Conservation (phyloP, 2,113 vertebrate genomes). For the Etia nguti region DNA sequence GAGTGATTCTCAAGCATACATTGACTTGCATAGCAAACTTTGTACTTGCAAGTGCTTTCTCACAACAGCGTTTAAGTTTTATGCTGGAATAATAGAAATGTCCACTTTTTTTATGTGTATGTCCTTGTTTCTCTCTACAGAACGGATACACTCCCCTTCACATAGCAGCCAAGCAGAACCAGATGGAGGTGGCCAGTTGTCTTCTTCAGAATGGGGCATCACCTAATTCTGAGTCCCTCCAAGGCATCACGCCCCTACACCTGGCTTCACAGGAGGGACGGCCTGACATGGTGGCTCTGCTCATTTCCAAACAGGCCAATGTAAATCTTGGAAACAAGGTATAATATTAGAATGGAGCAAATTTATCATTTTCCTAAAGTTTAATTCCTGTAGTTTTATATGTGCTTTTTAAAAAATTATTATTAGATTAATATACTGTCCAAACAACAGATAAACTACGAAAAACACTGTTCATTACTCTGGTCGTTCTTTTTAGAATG, state of each 20-base stretch:
- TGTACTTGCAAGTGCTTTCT: not conserved
- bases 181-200: conserved; percentile 87
- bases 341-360: not conserved
- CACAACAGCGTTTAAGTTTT: not conserved
- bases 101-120: not conserved
- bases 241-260: conserved; percentile 93
- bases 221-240: conserved; percentile 83
- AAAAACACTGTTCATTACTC: not conserved
- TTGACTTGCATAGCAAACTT: not conserved
- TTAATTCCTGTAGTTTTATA: not conserved
- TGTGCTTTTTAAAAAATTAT: not conserved
- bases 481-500: conserved; percentile 72
- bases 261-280: conserved; percentile 92
- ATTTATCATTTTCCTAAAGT: not conserved
- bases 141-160: conserved; percentile 94
- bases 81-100: not conserved
- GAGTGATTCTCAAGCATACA: not conserved
- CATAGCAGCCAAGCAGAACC: conserved; percentile 95
- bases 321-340: conserved; percentile 94
- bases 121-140: conserved; percentile 62
- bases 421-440: not conserved
- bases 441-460: not conserved
- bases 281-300: conserved; percentile 85
- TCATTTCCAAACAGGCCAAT: conserved; percentile 90
- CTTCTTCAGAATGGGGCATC: conserved; percentile 89